Conservation (phyloP, 2,888 invertebrate genomes). For the Molorchus minor region DNA sequence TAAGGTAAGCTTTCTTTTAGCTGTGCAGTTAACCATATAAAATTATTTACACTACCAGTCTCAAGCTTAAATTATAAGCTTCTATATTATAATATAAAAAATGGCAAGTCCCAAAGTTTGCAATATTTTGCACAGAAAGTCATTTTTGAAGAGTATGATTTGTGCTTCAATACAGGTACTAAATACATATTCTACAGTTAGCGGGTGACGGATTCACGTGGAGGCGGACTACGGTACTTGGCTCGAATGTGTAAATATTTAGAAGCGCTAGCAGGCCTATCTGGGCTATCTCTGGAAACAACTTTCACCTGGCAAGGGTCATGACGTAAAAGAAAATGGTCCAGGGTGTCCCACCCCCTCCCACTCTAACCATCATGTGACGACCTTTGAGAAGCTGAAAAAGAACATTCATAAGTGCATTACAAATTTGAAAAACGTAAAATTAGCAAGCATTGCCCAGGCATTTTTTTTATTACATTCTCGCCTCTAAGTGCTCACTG, state of each 20-base stretch:
- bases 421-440: background rate
- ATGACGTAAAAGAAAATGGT: conserved; percentile 89
- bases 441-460: background rate
- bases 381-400: conserved; percentile 84
- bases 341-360: conserved; percentile 91
- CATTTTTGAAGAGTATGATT: conserved; percentile 16
- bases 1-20: too few relatives aligned
- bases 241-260: conserved; percentile 75
- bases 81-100: too few relatives aligned
- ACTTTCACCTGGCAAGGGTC: conserved; percentile 82
- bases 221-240: conserved; percentile 76
- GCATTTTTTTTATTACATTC: too few relatives aligned
- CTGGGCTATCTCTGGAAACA: conserved; percentile 55
- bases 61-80: too few relatives aligned
- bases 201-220: conserved; percentile 67
- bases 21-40: too few relatives aligned
- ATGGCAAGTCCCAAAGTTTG: conserved; percentile 12
- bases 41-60: too few relatives aligned
- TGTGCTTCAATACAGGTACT: conserved; percentile 17
- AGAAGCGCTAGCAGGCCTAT: conserved; percentile 54
- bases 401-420: too few relatives aligned
- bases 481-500: too few relatives aligned
- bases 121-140: background rate
- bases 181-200: conserved; percentile 32
- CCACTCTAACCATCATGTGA: conserved; percentile 96